Percentiles rank a stretch among this genome's conserved stretches.
phyloP scores from a whole-genome alignment of 2,113 vertebrate genomes.

The Hylia prasina region DNA sequence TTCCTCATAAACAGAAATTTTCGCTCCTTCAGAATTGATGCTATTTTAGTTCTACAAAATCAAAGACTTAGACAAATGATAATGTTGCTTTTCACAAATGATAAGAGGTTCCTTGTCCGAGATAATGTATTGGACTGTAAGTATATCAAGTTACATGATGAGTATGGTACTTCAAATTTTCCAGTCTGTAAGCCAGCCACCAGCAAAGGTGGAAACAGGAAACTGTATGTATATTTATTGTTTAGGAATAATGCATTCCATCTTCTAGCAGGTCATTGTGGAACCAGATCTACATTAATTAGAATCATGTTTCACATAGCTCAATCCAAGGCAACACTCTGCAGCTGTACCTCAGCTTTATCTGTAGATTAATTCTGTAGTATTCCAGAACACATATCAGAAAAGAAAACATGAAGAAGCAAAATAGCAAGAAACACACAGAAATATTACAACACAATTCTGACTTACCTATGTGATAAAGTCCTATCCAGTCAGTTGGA shows the following conservation, averaged over 20 bases:
- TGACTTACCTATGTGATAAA: conserved; percentile 95
- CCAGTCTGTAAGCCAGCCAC: background rate
- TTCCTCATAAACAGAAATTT: background rate
- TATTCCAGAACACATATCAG: background rate
- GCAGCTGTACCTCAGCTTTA: background rate
- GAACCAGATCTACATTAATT: background rate
- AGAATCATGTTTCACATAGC: background rate
- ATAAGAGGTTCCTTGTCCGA: background rate
- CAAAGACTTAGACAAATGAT: background rate
- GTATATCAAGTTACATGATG: background rate
- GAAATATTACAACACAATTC: background rate
- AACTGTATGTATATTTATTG: background rate
- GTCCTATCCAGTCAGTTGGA: conserved; percentile 97
- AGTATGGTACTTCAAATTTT: background rate
- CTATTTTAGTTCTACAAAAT: background rate
- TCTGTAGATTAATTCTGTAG: background rate
- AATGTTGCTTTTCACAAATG: background rate
- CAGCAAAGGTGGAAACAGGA: background rate
- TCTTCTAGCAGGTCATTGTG: background rate
- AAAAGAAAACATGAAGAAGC: background rate
- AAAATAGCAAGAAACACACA: background rate
- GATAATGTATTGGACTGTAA: background rate
- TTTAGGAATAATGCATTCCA: background rate
- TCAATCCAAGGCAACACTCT: background rate
- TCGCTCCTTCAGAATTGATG: background rate